A percentile compares a stretch with the other conserved stretches of the same genome.
Conservation (phyloP, 2,113 vertebrate species). For the Acrocephalus kingi region DNA sequence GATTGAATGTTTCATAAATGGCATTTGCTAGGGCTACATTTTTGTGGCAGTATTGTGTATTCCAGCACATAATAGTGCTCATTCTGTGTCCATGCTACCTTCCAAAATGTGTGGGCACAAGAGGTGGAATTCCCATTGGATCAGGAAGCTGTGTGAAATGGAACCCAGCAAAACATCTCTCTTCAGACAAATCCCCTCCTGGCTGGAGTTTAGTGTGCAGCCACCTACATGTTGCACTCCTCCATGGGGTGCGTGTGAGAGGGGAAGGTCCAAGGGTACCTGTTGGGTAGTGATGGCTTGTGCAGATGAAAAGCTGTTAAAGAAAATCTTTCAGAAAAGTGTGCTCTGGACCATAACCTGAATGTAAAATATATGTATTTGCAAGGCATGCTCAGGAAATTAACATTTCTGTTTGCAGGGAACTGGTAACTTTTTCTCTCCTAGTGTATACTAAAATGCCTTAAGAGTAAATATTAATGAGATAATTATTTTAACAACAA, state of each 20-base stretch:
- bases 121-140: background rate
- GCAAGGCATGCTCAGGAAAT: background rate
- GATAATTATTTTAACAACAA: background rate
- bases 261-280: background rate
- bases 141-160: background rate
- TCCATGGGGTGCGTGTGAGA: fast-evolving
- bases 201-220: background rate
- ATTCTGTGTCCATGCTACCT: fast-evolving
- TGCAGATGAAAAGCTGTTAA: background rate
- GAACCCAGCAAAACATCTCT: background rate
- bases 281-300: background rate
- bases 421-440: background rate
- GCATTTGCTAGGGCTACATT: fast-evolving
- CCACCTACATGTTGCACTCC: background rate
- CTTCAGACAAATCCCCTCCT: background rate
- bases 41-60: background rate
- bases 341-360: background rate
- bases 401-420: background rate
- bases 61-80: background rate
- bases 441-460: background rate
- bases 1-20: background rate
- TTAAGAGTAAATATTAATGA: background rate
- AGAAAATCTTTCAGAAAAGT: background rate
- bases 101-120: background rate
- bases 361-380: background rate